These are phyloP conservation scores for Enteromius anoplus DNA, from an alignment of 2,797 vertebrate genomes.

Conservation along the genomic window DNA sequence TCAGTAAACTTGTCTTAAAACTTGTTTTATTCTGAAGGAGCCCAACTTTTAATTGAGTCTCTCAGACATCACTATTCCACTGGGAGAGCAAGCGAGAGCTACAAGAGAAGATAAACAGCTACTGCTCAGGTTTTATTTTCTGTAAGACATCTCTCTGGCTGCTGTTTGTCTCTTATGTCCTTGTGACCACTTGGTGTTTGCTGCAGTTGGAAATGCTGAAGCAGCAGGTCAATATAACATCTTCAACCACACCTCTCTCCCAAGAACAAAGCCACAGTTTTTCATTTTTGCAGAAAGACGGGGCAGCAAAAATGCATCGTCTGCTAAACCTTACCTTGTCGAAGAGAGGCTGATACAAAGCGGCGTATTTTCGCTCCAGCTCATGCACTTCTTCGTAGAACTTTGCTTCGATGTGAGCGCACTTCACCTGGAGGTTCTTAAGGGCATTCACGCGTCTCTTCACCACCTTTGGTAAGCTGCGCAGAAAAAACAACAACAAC, in stretches of 20 bases:
- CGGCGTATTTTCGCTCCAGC: constrained; percentile 97
- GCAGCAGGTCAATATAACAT: constrained; percentile 7
- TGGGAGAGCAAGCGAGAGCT: not conserved
- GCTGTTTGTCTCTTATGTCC: not conserved
- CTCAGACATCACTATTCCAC: not conserved
- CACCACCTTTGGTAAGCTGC: constrained; percentile 96
- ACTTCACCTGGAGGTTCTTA: constrained; percentile 99
- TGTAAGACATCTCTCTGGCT: constrained; percentile 8
- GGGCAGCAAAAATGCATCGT: not conserved
- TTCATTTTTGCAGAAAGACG: not conserved
- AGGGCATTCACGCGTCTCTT: constrained; percentile 98
- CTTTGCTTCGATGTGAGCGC: constrained; percentile 97
- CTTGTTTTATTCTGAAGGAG: not conserved
- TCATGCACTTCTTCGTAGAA: constrained; percentile 99
- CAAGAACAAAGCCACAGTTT: not conserved
- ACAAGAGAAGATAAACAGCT: not conserved
- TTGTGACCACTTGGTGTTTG: constrained; percentile 13
- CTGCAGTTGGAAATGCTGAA: constrained; percentile 29
- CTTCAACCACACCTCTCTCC: not conserved
- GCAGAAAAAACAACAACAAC: constrained; percentile 31
- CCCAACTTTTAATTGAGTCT: constrained; percentile 1
- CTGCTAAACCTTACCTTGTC: constrained; percentile 85
- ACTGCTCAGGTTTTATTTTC: constrained; percentile 19
- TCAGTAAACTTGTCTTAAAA: not conserved
- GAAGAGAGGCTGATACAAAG: constrained; percentile 96